Evolutionary conservation across 2,888 invertebrate genomes (phyloP), one percentile per base, ranked within the genome.

Genomic region (Philonicus albiceps): DNA sequence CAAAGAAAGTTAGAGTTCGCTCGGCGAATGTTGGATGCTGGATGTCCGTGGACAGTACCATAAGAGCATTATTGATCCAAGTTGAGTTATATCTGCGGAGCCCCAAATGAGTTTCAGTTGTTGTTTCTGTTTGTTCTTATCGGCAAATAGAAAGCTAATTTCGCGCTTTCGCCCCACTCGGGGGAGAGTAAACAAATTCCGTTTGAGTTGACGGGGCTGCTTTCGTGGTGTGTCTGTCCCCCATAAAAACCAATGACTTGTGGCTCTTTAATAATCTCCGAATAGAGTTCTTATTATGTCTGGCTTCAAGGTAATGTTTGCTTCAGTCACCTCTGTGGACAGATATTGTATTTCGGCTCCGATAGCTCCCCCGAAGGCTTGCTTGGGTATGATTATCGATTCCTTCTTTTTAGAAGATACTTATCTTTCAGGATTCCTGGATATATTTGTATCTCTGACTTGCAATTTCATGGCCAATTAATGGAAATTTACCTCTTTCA

Each of bases 171-270:
- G 40, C n/a, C 27, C 78, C 27, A 78, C 78, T 78, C 78, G 49
- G 43, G 43, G 22, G 30, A 37, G 49, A 78, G 78, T 78, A 78
- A 78, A 78, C 78, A 78, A 78, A 78, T 78, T 49, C 30, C 78
- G 30, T 53, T 78, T 30, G 27, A 78, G 78, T 78, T 78, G 49
- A 49, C 78, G 78, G 30, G 11, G 22, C 13, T 49, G 43, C 49
- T n/a, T 30, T 49, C 30, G 49, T 49, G 49, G 78, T 78, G 78
- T 43, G 64, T 78, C 78, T 43, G 64, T 78, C 78, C 49, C 49
- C 78, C 78, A 78, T 78, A 78, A 78, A 78, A 78, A 27, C 78
- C 78, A 78, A 78, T 78, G 78, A 78, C 78, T 78, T 78, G 78
- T 78, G 78, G 78, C 49, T 78, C 78, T 78, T 49, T 78, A 78